A percentile compares a stretch with the other conserved stretches of the same genome.
Evolutionary conservation across 2,888 invertebrate species (phyloP).

Genomic region (Pantelozetes paolii): DNA sequence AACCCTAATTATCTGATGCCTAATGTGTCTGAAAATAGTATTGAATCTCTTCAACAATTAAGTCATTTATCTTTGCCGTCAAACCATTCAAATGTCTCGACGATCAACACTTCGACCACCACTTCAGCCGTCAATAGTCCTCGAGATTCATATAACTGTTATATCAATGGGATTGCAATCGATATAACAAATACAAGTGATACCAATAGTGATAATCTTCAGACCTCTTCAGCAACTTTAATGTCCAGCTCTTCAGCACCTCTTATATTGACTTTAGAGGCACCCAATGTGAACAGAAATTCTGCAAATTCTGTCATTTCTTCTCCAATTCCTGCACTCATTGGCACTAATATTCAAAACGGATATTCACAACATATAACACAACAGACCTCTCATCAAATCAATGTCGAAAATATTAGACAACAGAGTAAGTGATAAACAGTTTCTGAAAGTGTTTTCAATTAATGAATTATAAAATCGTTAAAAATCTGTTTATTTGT

Average conservation of each 20-base stretch:
- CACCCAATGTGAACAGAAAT: background rate
- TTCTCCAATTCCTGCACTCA: slow-evolving; percentile 26
- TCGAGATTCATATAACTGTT: slow-evolving; percentile 26
- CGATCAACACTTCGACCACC: slow-evolving; percentile 8
- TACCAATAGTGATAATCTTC: slow-evolving; percentile 28
- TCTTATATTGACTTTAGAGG: slow-evolving; percentile 15
- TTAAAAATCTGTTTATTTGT: background rate
- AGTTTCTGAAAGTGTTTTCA: background rate
- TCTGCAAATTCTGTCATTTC: background rate
- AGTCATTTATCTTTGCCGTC: slow-evolving; percentile 18
- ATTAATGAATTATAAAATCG: background rate
- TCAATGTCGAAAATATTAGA: slow-evolving; percentile 9
- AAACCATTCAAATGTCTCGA: slow-evolving; percentile 19
- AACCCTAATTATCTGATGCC: slow-evolving; percentile 17
- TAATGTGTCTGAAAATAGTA: slow-evolving; percentile 15
- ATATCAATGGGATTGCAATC: slow-evolving; percentile 1
- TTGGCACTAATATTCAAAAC: slow-evolving; percentile 1
- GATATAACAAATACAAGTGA: slow-evolving; percentile 19
- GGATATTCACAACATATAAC: slow-evolving; percentile 4
- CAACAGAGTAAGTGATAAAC: slow-evolving; percentile 32
- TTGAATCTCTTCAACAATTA: slow-evolving; percentile 26
- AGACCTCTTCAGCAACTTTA: background rate
- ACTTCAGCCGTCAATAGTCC: slow-evolving; percentile 19
- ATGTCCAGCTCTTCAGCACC: slow-evolving; percentile 12
- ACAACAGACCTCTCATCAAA: background rate